phyloP scores from a whole-genome alignment of 2,888 invertebrate genomes.

The Ceramica pisi region DNA sequence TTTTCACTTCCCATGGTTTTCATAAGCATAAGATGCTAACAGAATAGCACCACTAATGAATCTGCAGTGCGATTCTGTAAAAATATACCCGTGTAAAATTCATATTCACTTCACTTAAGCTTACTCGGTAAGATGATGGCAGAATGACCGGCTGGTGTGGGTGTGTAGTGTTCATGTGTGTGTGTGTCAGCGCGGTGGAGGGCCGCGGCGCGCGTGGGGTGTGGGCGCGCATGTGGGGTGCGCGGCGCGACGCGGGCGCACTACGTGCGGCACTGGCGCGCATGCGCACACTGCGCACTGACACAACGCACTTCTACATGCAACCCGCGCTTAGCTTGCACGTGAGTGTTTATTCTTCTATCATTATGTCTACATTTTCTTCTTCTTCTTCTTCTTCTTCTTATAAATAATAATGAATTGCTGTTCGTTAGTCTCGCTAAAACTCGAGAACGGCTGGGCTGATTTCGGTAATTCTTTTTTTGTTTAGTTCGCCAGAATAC shows the following conservation, averaged over 20 bases:
- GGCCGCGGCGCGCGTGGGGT: slow-evolving; percentile 78
- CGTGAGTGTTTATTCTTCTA: slow-evolving; percentile 84
- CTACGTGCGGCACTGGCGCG: slow-evolving; percentile 82
- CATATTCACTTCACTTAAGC: too few relatives aligned
- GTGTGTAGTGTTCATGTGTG: background rate
- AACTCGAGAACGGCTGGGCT: too few relatives aligned
- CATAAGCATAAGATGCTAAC: background rate
- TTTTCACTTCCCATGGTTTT: background rate
- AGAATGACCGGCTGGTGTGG: background rate
- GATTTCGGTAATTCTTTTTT: too few relatives aligned
- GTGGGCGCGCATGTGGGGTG: slow-evolving; percentile 83
- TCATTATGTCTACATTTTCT: too few relatives aligned
- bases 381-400: too few relatives aligned
- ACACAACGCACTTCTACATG: slow-evolving; percentile 92
- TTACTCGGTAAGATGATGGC: background rate
- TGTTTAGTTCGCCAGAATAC: too few relatives aligned
- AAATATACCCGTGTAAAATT: too few relatives aligned
- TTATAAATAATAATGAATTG: too few relatives aligned
- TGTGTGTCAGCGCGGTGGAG: slow-evolving; percentile 73
- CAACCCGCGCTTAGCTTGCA: slow-evolving; percentile 93
- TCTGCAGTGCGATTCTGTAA: too few relatives aligned
- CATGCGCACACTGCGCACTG: slow-evolving; percentile 71
- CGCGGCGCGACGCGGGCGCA: slow-evolving; percentile 80
- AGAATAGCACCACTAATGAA: background rate
- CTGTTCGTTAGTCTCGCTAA: too few relatives aligned